phyloP scores from a whole-genome alignment of 2,888 invertebrate species.

The Spilosoma lubricipeda region DNA sequence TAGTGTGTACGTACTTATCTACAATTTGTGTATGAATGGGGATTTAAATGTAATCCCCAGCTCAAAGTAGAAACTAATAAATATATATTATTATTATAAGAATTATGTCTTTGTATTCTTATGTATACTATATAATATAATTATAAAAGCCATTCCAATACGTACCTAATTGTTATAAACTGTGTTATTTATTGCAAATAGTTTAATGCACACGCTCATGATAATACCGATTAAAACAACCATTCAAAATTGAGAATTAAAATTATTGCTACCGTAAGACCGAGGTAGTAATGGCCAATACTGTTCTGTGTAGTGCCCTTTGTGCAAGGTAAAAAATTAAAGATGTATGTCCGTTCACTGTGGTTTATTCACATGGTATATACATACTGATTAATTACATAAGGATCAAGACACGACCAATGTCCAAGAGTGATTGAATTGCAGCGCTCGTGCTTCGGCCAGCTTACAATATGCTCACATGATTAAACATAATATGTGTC shows the following conservation, averaged over 20 bases:
- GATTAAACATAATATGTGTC: too few species aligned
- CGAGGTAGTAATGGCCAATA: too few species aligned
- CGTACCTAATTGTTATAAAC: background rate
- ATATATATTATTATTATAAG: background rate
- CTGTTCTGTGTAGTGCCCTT: too few species aligned
- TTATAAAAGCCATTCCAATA: background rate
- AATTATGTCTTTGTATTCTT: background rate
- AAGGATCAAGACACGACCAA: too few species aligned
- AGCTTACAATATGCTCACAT: too few species aligned
- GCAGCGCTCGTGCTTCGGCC: too few species aligned
- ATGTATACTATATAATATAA: background rate
- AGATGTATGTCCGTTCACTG: too few species aligned
- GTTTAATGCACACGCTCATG: background rate
- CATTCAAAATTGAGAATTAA: background rate
- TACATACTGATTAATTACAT: too few species aligned
- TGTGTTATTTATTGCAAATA: background rate
- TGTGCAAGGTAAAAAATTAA: too few species aligned
- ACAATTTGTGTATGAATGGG: background rate
- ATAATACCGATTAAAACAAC: background rate
- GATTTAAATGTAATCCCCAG: background rate
- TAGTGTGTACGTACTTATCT: constrained; percentile 1
- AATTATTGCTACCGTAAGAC: too few species aligned
- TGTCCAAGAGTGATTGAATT: too few species aligned
- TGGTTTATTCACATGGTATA: too few species aligned
- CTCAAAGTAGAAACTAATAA: background rate